phyloP scores from a whole-genome alignment of 92 coral and sea anemone genomes.

The Parazoanthus darwini region DNA sequence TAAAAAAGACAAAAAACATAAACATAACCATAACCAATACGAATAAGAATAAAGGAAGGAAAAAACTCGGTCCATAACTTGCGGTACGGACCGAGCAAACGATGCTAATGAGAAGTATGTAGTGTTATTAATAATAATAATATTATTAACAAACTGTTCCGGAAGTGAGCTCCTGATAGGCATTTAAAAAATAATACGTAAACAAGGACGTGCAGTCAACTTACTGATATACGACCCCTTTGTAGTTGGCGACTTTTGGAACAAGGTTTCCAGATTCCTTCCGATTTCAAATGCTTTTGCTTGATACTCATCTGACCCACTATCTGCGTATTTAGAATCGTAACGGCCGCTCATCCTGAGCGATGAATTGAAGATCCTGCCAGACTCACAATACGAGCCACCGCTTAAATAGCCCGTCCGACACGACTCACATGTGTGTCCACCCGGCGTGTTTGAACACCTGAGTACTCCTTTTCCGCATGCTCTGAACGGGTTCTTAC shows the following conservation, averaged over 20 bases:
- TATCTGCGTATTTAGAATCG: neutral
- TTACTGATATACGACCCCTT: neutral
- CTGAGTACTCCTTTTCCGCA: neutral
- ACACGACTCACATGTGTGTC: neutral
- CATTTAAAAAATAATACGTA: too few relatives aligned
- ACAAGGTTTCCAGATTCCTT: neutral
- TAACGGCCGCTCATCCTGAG: neutral
- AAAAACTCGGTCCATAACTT: too few relatives aligned
- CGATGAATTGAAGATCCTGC: neutral
- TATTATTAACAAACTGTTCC: too few relatives aligned
- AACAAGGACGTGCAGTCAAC: neutral
- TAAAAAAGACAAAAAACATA: too few relatives aligned
- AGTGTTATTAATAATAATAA: too few relatives aligned
- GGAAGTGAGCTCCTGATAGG: too few relatives aligned
- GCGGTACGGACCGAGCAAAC: too few relatives aligned
- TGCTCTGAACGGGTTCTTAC: neutral
- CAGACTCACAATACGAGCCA: neutral
- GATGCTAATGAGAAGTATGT: too few relatives aligned
- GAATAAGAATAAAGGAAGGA: too few relatives aligned
- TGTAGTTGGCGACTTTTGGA: neutral
- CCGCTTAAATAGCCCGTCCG: neutral
- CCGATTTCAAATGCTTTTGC: neutral
- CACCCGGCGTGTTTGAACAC: neutral
- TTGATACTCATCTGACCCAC: neutral
- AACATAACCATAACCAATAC: too few relatives aligned